Percentiles rank a stretch among this genome's conserved stretches.
Conservation (phyloP, 1,140 invertebrate species). For the Zaprionus taronus region DNA sequence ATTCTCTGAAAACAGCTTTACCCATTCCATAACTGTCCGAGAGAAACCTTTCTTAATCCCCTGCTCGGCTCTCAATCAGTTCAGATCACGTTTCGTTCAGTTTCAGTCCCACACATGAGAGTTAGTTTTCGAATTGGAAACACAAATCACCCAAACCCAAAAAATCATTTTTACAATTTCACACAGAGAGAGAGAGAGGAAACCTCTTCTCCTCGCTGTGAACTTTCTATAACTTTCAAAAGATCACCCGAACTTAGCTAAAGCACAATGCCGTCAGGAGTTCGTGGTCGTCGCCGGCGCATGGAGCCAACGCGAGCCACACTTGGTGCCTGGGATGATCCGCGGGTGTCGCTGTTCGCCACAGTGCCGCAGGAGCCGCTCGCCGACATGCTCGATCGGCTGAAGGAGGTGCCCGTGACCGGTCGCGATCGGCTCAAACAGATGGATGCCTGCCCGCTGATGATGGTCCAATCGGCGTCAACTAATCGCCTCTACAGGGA, state of each 20-base stretch:
- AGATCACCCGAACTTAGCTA: background rate
- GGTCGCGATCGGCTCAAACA: conserved; percentile 19
- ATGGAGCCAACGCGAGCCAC: conserved; percentile 25
- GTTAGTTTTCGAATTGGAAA: conserved; percentile 26
- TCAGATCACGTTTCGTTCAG: conserved; percentile 30
- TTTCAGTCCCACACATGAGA: conserved; percentile 30
- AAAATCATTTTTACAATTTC: background rate
- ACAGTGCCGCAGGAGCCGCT: conserved; percentile 57
- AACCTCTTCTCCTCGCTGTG: background rate
- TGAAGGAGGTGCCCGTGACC: conserved; percentile 11
- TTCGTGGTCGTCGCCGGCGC: conserved; percentile 18
- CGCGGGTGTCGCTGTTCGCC: conserved; percentile 55
- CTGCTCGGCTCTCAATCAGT: background rate
- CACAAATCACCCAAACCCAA: background rate
- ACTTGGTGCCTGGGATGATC: conserved; percentile 60
- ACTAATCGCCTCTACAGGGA: conserved; percentile 32
- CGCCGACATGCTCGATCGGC: conserved; percentile 40
- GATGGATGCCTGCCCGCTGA: conserved; percentile 39
- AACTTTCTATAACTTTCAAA: background rate
- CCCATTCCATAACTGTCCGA: background rate
- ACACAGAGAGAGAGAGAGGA: background rate
- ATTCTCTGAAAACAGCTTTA: conserved; percentile 5
- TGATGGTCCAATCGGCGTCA: conserved; percentile 6
- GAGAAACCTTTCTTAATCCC: background rate
- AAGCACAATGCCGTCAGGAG: background rate